These are phyloP conservation scores for Agrochola circellaris DNA, from an alignment of 2,888 invertebrate species.

Conservation along the genomic window DNA sequence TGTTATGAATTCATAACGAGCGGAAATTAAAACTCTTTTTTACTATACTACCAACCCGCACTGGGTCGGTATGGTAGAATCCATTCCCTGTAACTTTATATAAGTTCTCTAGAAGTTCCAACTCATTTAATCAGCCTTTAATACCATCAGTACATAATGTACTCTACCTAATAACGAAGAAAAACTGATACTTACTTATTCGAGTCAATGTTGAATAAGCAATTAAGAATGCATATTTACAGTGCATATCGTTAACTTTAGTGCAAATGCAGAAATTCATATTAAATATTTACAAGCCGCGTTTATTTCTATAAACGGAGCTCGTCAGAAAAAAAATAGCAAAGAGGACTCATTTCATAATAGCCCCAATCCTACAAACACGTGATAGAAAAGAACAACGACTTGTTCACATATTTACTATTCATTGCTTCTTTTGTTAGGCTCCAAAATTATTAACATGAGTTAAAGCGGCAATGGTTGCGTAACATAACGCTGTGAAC, in stretches of 20 bases:
- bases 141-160: neutral
- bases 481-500: neutral
- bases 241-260: neutral
- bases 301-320: slow-evolving; percentile 19
- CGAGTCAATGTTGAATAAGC: neutral
- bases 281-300: slow-evolving; percentile 18
- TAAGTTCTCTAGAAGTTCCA: too few species aligned
- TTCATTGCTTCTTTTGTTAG: neutral
- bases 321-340: slow-evolving; percentile 14
- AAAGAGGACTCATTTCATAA: slow-evolving; percentile 42
- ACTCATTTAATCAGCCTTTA: neutral
- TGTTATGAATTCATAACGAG: neutral
- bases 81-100: neutral
- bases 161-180: neutral
- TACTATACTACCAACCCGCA: neutral
- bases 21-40: neutral
- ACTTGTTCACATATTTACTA: neutral
- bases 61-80: too few species aligned
- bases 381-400: neutral
- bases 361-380: slow-evolving; percentile 10
- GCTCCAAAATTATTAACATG: accelerated
- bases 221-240: slow-evolving; percentile 17
- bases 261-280: slow-evolving; percentile 25
- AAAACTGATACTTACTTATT: neutral
- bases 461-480: slow-evolving; percentile 6